Evolutionary conservation across 2,888 invertebrate genomes (phyloP), one percentile per base, ranked within the genome.

Genomic region (Danaus chrysippus): DNA sequence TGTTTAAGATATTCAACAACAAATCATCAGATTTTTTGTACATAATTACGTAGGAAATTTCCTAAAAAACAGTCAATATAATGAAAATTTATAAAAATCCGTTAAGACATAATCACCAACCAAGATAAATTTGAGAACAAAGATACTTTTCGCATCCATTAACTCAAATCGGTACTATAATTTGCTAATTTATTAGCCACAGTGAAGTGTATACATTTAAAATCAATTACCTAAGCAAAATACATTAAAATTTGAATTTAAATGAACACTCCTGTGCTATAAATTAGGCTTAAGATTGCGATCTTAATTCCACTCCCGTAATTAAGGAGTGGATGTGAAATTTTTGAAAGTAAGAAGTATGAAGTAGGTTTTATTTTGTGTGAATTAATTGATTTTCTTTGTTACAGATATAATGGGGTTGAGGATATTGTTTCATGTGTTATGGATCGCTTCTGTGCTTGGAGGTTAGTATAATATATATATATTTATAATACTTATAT

Each of bases 321-420:
- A 34, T 34, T 34, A 34, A 34, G 23, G 23, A 34, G 23, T 34
- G 23, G 23, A 34, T 34, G 23, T 34, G 23, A 34, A 34, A 34
- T 34, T 3, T 34, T 34, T 34, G 23, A 34, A 34, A 34, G 23
- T 34, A 34, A 34, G 23, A 34, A 34, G 6, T 34, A 15, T 1
- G 53, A 34, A 34, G 49, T 43, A 17, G 12, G n/a, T 23, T 49
- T 23, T 10, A 13, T 12, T 54, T 63, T 13, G 15, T 56, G 19
- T 34, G 8, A 42, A 49, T 53, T 59, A 56, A 42, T 66, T 58
- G 63, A 59, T 63, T 63, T 64, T 61, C 64, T 67, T 75, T 71
- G 67, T 82, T 80, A 44, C 78, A 81, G 81, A 66, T 70, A 72
- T 60, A 59, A 84, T 84, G 85, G 76, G 72, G 63, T 64, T 70